Conservation (phyloP, 2,797 vertebrate genomes). For the Gadopsis marmoratus region DNA sequence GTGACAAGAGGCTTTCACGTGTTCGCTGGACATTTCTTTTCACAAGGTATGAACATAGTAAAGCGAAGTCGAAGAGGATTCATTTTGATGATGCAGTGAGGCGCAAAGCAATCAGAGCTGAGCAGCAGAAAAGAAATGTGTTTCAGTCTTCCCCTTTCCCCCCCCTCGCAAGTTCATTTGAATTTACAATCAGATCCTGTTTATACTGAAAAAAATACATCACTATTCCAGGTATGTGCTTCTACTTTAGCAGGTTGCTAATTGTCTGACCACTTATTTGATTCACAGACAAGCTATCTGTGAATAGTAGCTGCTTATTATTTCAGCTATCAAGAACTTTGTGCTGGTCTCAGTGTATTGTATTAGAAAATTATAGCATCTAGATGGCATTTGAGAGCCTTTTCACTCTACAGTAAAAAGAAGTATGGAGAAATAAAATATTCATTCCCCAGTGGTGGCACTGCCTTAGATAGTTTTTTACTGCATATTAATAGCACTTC, state of each 20-base stretch:
- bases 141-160: neutral
- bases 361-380: slow-evolving; percentile 6
- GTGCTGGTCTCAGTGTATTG: neutral
- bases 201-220: slow-evolving; percentile 9
- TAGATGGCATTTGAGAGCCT: slow-evolving; percentile 14
- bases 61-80: slow-evolving; percentile 26
- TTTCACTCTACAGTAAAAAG: slow-evolving; percentile 30
- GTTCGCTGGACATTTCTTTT: slow-evolving; percentile 12
- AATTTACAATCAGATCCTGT: slow-evolving; percentile 16
- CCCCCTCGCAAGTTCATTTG: neutral
- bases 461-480: slow-evolving; percentile 45
- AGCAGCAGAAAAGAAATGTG: slow-evolving; percentile 14
- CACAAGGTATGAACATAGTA: slow-evolving; percentile 12
- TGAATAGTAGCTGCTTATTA: slow-evolving; percentile 46
- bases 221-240: slow-evolving; percentile 5
- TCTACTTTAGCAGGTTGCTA: slow-evolving; percentile 16
- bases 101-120: slow-evolving; percentile 26
- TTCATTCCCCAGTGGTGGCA: slow-evolving; percentile 20
- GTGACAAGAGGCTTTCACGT: neutral
- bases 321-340: slow-evolving; percentile 21
- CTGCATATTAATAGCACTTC: slow-evolving; percentile 51
- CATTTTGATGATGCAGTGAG: slow-evolving; percentile 33
- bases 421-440: slow-evolving; percentile 48
- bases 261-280: slow-evolving; percentile 38
- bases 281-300: slow-evolving; percentile 23